A percentile compares a stretch with the other conserved stretches of the same genome.
Conservation (phyloP, 2,888 invertebrate species). For the Chloromyia formosa region DNA sequence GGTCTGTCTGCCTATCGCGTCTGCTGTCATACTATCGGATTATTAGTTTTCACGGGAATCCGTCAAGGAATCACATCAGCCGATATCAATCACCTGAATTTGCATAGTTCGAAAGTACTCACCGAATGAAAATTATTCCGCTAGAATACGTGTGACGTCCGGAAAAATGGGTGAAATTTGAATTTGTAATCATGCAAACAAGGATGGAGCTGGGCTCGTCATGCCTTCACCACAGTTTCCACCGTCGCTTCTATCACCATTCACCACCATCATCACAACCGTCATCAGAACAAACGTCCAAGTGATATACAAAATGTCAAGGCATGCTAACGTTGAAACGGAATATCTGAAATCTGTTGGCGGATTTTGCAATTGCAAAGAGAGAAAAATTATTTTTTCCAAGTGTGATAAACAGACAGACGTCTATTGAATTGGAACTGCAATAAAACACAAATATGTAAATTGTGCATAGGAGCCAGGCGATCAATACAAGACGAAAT, state of each 20-base stretch:
- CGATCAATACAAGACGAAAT: conserved; percentile 32
- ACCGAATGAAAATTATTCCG: conserved; percentile 40
- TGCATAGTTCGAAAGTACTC: conserved; percentile 40
- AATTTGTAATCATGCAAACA: conserved; percentile 50
- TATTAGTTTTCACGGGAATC: conserved; percentile 39
- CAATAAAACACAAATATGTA: conserved; percentile 38
- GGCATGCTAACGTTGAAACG: conserved; percentile 25
- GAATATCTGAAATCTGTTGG: conserved; percentile 34
- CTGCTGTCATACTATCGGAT: conserved; percentile 4
- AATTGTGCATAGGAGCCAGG: conserved; percentile 12
- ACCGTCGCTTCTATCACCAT: background rate
- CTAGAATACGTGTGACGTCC: conserved; percentile 45
- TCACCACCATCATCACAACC: conserved; percentile 2
- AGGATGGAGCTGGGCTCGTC: background rate
- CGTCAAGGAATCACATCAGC: conserved; percentile 40
- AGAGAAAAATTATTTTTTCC: conserved; percentile 28
- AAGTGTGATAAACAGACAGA: conserved; percentile 25
- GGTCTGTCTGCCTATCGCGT: no score
- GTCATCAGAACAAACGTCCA: conserved; percentile 1
- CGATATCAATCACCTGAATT: conserved; percentile 37
- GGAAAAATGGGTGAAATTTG: conserved; percentile 49
- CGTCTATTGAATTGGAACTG: conserved; percentile 35
- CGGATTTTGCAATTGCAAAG: background rate
- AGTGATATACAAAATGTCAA: conserved; percentile 34
- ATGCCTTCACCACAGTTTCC: background rate